Conservation (phyloP, 2,797 vertebrate species). For the Hipposideros larvatus region DNA sequence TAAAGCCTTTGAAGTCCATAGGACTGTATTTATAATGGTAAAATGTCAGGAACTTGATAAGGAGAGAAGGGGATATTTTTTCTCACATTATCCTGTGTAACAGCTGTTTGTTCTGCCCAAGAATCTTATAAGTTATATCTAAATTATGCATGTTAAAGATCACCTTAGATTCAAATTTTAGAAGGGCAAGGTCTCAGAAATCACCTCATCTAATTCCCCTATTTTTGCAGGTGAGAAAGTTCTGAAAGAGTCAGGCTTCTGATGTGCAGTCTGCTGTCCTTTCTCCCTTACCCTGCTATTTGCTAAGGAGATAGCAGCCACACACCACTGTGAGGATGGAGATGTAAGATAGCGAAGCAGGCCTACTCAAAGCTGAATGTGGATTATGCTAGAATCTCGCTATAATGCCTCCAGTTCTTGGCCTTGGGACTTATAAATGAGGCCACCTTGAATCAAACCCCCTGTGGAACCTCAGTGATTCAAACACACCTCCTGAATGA, state of each 20-base stretch:
- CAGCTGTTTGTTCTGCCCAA: neutral
- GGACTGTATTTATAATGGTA: neutral
- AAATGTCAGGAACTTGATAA: neutral
- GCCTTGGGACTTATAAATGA: constrained; percentile 50
- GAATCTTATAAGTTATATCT: neutral
- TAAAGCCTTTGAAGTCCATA: neutral
- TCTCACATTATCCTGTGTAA: neutral
- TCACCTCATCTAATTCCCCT: neutral
- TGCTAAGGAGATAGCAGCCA: too few relatives aligned
- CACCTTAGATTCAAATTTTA: neutral
- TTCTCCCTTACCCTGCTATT: too few relatives aligned
- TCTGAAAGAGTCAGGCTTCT: neutral
- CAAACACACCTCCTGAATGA: constrained; percentile 61
- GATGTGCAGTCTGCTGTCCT: fast-evolving
- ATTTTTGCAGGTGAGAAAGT: neutral
- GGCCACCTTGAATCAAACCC: constrained; percentile 68
- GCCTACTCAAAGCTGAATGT: neutral
- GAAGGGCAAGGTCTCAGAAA: neutral
- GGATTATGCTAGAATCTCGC: neutral
- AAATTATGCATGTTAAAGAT: neutral
- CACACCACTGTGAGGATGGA: neutral
- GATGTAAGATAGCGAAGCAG: neutral
- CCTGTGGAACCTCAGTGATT: constrained; percentile 23
- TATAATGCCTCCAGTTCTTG: neutral
- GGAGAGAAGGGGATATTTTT: neutral